Evolutionary conservation across 2,113 vertebrate species (phyloP), one percentile per base, ranked within the genome.

Genomic region (Mystacornis crossleyi): DNA sequence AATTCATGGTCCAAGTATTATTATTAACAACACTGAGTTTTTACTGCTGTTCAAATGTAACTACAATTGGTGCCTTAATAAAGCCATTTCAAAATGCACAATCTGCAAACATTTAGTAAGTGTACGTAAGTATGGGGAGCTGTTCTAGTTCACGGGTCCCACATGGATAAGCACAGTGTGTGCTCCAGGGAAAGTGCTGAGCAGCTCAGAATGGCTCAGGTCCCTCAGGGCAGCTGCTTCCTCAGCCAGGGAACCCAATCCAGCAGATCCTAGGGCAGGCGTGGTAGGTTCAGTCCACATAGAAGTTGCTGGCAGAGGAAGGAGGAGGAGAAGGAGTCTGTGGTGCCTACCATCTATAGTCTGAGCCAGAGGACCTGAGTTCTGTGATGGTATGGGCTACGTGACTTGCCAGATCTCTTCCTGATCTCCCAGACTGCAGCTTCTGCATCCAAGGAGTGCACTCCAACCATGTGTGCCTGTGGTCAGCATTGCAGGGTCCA

Each of bases 361-460:
- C 21, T 0, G 2, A 85, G 53, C 4, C 38, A 85, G 74, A 60
- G 42, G 66, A 34, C 9, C 2, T 4, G 8, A 18, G 10, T 60
- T 79, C 66, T 2, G 0, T 47, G 18, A 33, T 43, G n/a, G 33
- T 38, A 21, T 55, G 0, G 5, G 26, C n/a, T 36, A 2, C 0
- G 1, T 28, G 43, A 15, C 43, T 47, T 69, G 13, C 25, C 66
- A 57, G 28, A 23, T 55, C 15, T 55, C 65, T 43, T 64, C 60
- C 34, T 84, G 19, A 12, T 19, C 33, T 21, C 75, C 50, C 24
- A 8, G 31, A 31, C 10, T 31, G 23, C 69, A 74, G 18, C 33
- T 66, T 31, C 74, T 62, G 64, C 9, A 8, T 33, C 60, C 60
- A 48, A 70, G 42, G 25, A 36, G 13, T 5, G 5, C 15, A 4